Conservation (phyloP, 2,113 vertebrate species). For the Dolichallabes microphthalmus region DNA sequence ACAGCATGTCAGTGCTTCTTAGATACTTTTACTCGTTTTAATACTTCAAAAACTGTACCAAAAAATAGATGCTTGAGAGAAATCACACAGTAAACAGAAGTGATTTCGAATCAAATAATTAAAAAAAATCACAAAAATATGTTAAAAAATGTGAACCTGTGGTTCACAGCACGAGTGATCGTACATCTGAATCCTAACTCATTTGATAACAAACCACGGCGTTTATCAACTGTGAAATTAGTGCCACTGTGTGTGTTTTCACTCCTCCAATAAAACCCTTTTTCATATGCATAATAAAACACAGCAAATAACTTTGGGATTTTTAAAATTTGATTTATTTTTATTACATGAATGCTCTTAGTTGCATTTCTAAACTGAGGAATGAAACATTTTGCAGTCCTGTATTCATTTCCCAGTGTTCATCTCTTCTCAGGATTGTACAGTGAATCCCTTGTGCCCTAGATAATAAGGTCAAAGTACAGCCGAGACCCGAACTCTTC, state of each 20-base stretch:
- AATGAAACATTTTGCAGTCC: background rate
- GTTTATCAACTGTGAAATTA: background rate
- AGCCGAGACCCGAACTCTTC: background rate
- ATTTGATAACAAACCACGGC: background rate
- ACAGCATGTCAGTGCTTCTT: too few relatives aligned
- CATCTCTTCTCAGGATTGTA: constrained; percentile 17
- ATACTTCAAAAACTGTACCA: too few relatives aligned
- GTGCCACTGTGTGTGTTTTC: background rate
- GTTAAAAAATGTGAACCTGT: too few relatives aligned
- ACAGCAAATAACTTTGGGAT: background rate
- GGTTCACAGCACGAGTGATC: too few relatives aligned
- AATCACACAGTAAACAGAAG: too few relatives aligned
- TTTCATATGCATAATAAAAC: background rate
- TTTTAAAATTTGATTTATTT: background rate
- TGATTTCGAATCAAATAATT: too few relatives aligned
- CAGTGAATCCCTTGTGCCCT: constrained; percentile 35
- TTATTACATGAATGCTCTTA: background rate
- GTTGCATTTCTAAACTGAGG: background rate
- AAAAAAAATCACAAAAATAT: too few relatives aligned
- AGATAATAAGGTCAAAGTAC: constrained; percentile 39
- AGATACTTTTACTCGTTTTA: too few relatives aligned
- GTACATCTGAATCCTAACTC: background rate
- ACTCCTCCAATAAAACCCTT: background rate
- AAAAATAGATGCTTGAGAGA: too few relatives aligned
- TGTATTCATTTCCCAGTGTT: background rate